These are phyloP conservation scores for Lasioglossum leucozonium DNA, from an alignment of 2,888 invertebrate genomes.

Conservation along the genomic window DNA sequence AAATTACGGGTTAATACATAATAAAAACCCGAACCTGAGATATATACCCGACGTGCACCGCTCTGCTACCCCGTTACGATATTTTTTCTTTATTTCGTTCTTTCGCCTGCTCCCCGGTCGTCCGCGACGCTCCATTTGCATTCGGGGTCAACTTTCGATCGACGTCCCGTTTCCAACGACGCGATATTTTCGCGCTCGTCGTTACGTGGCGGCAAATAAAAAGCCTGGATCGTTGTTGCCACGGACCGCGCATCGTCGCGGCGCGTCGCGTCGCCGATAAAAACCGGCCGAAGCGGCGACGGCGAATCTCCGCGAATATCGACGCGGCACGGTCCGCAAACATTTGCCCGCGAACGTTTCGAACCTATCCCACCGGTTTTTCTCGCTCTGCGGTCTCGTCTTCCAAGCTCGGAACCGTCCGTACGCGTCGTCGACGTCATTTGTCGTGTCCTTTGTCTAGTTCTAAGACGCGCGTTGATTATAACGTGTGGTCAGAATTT, in stretches of 20 bases:
- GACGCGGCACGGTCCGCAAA: conserved; percentile 73
- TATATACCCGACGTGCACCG: not conserved
- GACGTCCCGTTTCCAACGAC: not conserved
- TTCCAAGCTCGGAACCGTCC: not conserved
- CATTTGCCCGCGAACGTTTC: conserved; percentile 65
- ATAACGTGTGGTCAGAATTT: not conserved
- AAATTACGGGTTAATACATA: conserved; percentile 14
- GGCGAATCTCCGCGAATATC: conserved; percentile 58
- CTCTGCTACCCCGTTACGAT: not conserved
- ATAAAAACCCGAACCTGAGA: not conserved
- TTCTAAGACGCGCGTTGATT: too few relatives aligned
- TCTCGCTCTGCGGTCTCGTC: not conserved
- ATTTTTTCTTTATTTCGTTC: not conserved
- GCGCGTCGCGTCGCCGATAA: conserved; percentile 36
- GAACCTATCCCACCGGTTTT: conserved; percentile 33
- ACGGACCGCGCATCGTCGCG: conserved; percentile 8
- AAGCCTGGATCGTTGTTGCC: conserved; percentile 38
- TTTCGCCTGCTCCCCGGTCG: not conserved
- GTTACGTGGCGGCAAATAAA: conserved; percentile 24
- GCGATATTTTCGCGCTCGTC: not conserved
- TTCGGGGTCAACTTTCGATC: conserved; percentile 12
- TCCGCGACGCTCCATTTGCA: conserved; percentile 19
- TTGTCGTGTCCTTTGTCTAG: not conserved
- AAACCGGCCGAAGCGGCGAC: conserved; percentile 61
- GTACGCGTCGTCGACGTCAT: not conserved